Conservation (phyloP, 2,797 vertebrate genomes). For the Pantherophis alleghaniensis region DNA sequence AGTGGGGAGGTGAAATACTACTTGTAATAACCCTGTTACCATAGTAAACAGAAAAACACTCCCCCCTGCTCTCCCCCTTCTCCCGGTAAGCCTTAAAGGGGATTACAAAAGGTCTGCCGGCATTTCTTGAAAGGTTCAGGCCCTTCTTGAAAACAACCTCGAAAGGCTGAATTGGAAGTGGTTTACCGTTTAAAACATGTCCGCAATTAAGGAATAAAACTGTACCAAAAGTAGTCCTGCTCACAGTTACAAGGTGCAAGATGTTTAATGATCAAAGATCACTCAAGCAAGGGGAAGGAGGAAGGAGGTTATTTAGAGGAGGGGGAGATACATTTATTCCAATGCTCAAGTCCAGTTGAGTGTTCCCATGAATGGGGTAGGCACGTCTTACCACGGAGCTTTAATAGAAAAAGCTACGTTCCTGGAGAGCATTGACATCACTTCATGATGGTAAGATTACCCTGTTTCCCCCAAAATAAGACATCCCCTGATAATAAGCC, state of each 20-base stretch:
- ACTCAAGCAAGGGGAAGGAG: not conserved
- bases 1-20: conserved; percentile 51
- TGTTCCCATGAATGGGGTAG: not conserved
- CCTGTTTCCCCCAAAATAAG: too few relatives aligned
- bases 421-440: not conserved
- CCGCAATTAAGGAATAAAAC: not conserved
- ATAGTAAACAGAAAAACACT: conserved; percentile 50
- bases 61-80: not conserved
- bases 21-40: conserved; percentile 42
- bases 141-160: not conserved
- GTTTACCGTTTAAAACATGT: not conserved
- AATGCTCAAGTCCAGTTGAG: not conserved
- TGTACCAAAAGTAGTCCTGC: not conserved
- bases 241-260: not conserved
- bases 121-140: not conserved
- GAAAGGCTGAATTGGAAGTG: not conserved
- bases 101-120: conserved; percentile 21
- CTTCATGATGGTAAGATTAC: not conserved
- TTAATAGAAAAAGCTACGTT: not conserved
- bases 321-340: not conserved
- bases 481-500: too few relatives aligned
- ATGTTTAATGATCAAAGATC: not conserved
- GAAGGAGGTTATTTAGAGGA: not conserved
- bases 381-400: not conserved
- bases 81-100: conserved; percentile 38